A percentile compares a stretch with the other conserved stretches of the same genome.
These are phyloP conservation scores for Pteronura brasiliensis DNA, from an alignment of 2,113 vertebrate genomes.

Conservation along the genomic window DNA sequence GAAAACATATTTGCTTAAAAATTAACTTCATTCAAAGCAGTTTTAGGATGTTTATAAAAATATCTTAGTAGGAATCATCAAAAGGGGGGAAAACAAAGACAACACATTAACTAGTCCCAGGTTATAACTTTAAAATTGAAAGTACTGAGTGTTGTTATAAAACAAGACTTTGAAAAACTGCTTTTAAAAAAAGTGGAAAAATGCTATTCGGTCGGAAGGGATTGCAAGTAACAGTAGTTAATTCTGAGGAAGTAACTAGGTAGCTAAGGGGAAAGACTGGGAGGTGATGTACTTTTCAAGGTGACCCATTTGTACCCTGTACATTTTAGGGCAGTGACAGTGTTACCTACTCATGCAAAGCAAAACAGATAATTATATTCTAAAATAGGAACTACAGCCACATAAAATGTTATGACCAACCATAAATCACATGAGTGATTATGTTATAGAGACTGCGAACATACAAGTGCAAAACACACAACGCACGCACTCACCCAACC, in stretches of 20 bases:
- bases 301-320: neutral
- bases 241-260: neutral
- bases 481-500: neutral
- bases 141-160: neutral
- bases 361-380: neutral
- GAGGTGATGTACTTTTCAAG: neutral
- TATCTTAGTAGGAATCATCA: slow-evolving; percentile 24
- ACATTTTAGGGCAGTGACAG: neutral
- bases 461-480: neutral
- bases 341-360: neutral
- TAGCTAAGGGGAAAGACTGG: neutral
- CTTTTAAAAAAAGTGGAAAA: neutral
- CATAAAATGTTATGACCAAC: neutral
- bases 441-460: neutral
- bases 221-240: neutral
- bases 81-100: neutral
- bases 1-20: slow-evolving; percentile 31
- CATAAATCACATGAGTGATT: slow-evolving; percentile 2
- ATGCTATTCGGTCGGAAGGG: neutral
- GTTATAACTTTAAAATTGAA: slow-evolving; percentile 9
- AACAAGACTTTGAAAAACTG: slow-evolving; percentile 2
- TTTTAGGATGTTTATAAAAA: slow-evolving; percentile 30
- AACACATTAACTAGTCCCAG: neutral
- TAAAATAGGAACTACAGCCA: neutral
- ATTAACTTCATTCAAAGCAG: neutral